phyloP scores from a whole-genome alignment of 2,797 vertebrate species.

The Leptodactylus fallax region DNA sequence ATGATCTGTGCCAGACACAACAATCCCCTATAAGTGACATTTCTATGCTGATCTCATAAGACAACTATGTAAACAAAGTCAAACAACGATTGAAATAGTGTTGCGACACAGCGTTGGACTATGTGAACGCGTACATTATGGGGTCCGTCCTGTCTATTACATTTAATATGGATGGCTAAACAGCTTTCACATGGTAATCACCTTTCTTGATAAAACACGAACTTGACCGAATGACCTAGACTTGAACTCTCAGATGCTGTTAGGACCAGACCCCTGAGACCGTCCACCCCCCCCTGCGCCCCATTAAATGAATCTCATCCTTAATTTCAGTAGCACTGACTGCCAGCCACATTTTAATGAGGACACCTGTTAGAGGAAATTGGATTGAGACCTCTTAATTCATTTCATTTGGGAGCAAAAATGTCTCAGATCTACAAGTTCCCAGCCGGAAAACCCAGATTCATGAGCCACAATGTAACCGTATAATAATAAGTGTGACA shows the following conservation, averaged over 20 bases:
- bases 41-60: not conserved
- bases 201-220: constrained; percentile 48
- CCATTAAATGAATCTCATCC: constrained; percentile 57
- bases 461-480: constrained; percentile 25
- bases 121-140: not conserved
- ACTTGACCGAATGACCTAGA: constrained; percentile 54
- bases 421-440: constrained; percentile 7
- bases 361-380: constrained; percentile 58
- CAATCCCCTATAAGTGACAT: not conserved
- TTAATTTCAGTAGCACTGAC: constrained; percentile 50
- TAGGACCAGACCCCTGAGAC: constrained; percentile 21
- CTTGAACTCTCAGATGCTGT: constrained; percentile 48
- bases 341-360: constrained; percentile 55
- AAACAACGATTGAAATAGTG: not conserved
- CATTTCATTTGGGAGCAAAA: constrained; percentile 39
- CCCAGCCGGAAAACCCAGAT: constrained; percentile 12
- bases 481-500: constrained; percentile 22
- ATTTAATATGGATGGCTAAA: constrained; percentile 50
- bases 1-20: not conserved
- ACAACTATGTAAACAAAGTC: not conserved
- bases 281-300: constrained; percentile 12
- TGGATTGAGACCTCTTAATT: constrained; percentile 41
- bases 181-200: constrained; percentile 61
- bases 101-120: not conserved
- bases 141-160: not conserved